Base-by-base conservation (phyloP, 2,113 vertebrate genomes). In the Vulpes vulpes region DNA sequence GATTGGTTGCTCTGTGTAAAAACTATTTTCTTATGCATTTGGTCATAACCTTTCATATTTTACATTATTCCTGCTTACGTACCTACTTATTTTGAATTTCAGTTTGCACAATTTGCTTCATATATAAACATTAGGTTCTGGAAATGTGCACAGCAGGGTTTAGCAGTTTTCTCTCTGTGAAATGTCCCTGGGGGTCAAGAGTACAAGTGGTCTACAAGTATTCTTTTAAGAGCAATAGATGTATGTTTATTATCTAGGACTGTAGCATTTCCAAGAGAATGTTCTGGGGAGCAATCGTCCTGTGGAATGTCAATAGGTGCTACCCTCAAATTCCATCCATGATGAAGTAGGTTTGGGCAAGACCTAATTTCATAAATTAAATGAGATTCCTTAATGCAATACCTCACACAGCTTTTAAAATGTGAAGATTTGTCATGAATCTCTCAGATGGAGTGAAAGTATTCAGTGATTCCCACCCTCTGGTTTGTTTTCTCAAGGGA, bases 111-210 rank as follows among this genome's bases (percentile, higher is more conserved):
- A 0, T 69, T 96, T 92, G 25, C 51, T 67, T 83, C 11, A 64
- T 74, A 81, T 84, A 8, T 57, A 83, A 96, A 64, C 23, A 25
- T 43, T 67, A 32, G 23, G 5, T 65, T 94, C 94, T 97, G 43
- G 60, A 82, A 85, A 69, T 81, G 16, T 81, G 35, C 69, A 53
- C 7, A 16, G 84, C 17, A 60, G 43, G n/a, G 30, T 51, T n/a
- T 49, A n/a, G 19, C 55, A 62, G 32, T 81, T 93, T 89, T 91
- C 78, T 91, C 85, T 84, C 90, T 65, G 51, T 38, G 80, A 88
- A 51, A 25, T 64, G 23, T 78, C 49, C n/a, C 19, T 65, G 25
- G 25, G 25, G 11, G 22, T 88, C 84, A 62, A 25, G 30, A 76
- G 43, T 32, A 22, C 7, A 71, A 76, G 30, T 22, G 4, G 14